Evolutionary conservation across 92 coral and sea anemone genomes (phyloP), one percentile per base, ranked within the genome.

Genomic region (Anthopleura xanthogrammica): DNA sequence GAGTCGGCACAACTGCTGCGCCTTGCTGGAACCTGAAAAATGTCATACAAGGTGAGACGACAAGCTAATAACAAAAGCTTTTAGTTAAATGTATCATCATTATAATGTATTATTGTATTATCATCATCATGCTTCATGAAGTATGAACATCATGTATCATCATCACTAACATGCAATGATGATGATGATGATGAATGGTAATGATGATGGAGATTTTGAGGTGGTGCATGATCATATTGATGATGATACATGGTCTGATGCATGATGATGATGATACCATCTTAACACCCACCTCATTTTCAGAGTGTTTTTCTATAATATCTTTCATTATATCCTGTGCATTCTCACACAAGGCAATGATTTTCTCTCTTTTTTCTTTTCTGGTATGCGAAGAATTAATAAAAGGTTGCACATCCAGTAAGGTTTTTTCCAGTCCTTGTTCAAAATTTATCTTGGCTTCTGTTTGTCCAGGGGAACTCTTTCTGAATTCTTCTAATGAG

Each of bases 291-390:
- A 96, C 99, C 99, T 81, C 87, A 79, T 83, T 79, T 43, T 91
- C 92, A 52, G 87, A 84, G 43, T 89, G 92, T 82, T 90, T 87
- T 81, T 91, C 97, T 24, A 93, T 84, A 50, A 96, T 89, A 77
- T 96, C 99, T 83, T 87, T 90, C 88, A 96, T 88, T 4, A 94
- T 89, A 86, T 96, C 99, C 83, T 96, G 97, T 7, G 99, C 98
- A 84, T 96, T 96, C 54, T 96, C 99, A 82, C 98, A 96, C 77
- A 96, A 91, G 8, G 99, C 99, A 23, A 96, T 80, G 52, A 96
- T 96, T 48, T 73, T 89, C 83, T 94, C 99, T 81, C 98, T 73
- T 72, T 96, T 96, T 43, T 96, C 99, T 60, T 92, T 92, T 29
- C 98, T 90, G 14, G 94, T 96, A 83, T 96, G 98, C 17, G 99